Conservation (phyloP, 2,888 invertebrate genomes). For the Druceiella hillmani region DNA sequence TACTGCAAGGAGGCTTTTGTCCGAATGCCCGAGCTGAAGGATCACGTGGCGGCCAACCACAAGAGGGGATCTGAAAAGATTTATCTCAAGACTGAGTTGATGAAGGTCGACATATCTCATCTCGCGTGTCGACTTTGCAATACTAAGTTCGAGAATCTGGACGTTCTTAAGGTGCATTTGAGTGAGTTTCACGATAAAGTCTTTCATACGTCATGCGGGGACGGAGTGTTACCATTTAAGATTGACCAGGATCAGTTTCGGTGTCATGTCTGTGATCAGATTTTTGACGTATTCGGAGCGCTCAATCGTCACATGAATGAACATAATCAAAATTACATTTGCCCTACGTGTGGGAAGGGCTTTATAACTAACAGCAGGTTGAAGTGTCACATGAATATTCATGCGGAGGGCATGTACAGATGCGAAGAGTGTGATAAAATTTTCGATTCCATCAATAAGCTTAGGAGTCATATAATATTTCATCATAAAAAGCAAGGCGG, state of each 20-base stretch:
- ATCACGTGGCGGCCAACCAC: constrained; percentile 39
- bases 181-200: constrained; percentile 28
- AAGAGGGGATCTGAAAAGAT: constrained; percentile 37
- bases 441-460: constrained; percentile 27
- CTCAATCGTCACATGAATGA: constrained; percentile 45
- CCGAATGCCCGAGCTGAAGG: constrained; percentile 35
- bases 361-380: constrained; percentile 42
- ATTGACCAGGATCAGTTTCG: constrained; percentile 40
- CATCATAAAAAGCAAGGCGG: not conserved
- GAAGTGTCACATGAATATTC: constrained; percentile 43
- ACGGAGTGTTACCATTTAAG: constrained; percentile 39
- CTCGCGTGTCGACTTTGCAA: constrained; percentile 35
- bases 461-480: no score
- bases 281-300: constrained; percentile 42
- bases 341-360: constrained; percentile 42
- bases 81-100: constrained; percentile 39
- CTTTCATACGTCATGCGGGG: constrained; percentile 31
- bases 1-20: constrained; percentile 42
- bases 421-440: constrained; percentile 38
- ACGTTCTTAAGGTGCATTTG: constrained; percentile 33
- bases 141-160: constrained; percentile 28
- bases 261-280: constrained; percentile 36
- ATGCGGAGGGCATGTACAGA: constrained; percentile 38
- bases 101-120: constrained; percentile 39
- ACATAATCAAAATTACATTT: constrained; percentile 45